Evolutionary conservation across 1,140 invertebrate species (phyloP), one percentile per base, ranked within the genome.

Genomic region (Maniola jurtina): DNA sequence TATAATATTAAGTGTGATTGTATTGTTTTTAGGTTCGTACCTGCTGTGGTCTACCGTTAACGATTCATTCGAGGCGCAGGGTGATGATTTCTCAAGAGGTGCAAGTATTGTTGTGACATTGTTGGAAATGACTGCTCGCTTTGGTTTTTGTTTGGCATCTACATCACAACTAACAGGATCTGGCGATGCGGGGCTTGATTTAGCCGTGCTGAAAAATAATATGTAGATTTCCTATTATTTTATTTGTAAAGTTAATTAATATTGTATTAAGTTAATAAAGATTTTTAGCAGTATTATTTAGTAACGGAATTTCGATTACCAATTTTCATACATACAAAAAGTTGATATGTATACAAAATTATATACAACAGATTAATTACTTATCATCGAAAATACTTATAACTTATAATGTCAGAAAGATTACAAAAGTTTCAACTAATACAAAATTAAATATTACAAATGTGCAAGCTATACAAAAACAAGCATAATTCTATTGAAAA

Each of bases 61-160:
- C 9, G 95, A 96, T 85, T 96, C 95, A 76, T 93, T 96, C 34
- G 95, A 96, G 35, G 94, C 95, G 86, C 95, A 96, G 14, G 95
- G 95, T 14, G 95, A 96, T 8, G 81, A 68, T 75, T 91, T 92
- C 70, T 90, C 88, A 64, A 90, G 75, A 45, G 86, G 86, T 48
- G 86, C 68, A 47, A 86, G 71, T 40, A 79, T 84, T 38, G 78
- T 89, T 8, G 76, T 83, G 5, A 86, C 69, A 60, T 71, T 86
- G 64, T 80, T 90, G 16, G 78, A 76, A 60, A 81, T 81, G 40
- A 76, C 58, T 64, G 75, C 61, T 60, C 72, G 71, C 72, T 89
- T 88, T 34, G 57, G 56, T 73, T 87, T 88, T 69, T 80, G 78
- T 48, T 87, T 79, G 13, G 68, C 66, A 38, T 81, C 76, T 42